A percentile compares a stretch with the other conserved stretches of the same genome.
These are phyloP conservation scores for Cavia aperea DNA, from an alignment of 2,113 vertebrate species.

Conservation along the genomic window DNA sequence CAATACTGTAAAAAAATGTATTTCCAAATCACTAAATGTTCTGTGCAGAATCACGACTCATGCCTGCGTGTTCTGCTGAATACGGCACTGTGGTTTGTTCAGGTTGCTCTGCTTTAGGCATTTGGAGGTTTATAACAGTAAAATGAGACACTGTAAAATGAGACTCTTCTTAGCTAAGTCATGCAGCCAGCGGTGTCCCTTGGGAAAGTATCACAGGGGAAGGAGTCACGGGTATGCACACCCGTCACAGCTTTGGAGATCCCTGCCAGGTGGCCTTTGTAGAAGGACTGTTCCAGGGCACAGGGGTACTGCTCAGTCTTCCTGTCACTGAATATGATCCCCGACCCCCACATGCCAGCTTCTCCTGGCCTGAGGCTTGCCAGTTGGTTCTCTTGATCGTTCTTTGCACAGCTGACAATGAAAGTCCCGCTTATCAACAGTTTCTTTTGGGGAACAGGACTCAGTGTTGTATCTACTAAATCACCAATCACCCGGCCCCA, in stretches of 20 bases:
- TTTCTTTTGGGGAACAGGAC: no score
- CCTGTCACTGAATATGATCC: no score
- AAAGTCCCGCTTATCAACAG: no score
- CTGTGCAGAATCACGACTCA: constrained; percentile 5
- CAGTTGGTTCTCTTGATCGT: no score
- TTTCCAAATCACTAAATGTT: constrained; percentile 35
- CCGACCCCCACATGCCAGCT: not conserved
- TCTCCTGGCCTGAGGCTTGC: no score
- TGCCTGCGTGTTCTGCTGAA: not conserved
- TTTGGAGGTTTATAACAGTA: not conserved
- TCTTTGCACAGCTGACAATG: no score
- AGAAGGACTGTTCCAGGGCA: not conserved
- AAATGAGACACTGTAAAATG: not conserved
- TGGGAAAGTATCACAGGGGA: not conserved
- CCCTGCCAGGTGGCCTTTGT: not conserved
- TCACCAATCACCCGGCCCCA: no score
- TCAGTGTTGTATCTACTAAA: no score
- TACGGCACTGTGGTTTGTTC: not conserved
- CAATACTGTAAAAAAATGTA: not conserved
- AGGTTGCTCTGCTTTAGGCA: not conserved
- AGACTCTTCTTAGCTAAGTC: not conserved
- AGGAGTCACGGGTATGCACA: not conserved
- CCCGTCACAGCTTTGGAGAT: not conserved
- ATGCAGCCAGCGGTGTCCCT: not conserved
- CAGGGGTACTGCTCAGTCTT: not conserved